These are phyloP conservation scores for Rhimphoctona megacephalus DNA, from an alignment of 2,888 invertebrate species.

Conservation along the genomic window DNA sequence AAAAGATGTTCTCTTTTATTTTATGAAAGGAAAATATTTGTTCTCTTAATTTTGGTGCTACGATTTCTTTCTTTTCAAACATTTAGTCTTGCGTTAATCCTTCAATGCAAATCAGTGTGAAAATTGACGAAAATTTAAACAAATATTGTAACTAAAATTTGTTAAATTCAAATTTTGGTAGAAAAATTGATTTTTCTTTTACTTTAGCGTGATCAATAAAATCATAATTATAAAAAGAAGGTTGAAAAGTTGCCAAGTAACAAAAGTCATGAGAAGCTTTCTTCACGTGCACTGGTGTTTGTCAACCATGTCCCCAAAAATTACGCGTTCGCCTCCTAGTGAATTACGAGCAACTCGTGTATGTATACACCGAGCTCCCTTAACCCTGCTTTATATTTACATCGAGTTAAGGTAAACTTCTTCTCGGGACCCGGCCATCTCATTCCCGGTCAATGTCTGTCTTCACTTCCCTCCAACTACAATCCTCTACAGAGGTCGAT, in stretches of 20 bases:
- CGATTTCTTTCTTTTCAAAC: neutral
- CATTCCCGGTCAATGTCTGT: constrained; percentile 83
- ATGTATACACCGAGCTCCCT: constrained; percentile 31
- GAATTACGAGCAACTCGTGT: constrained; percentile 32
- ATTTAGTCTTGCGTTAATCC: no score
- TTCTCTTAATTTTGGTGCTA: neutral
- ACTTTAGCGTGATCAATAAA: neutral
- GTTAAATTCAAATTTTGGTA: neutral
- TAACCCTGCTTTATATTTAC: constrained; percentile 79
- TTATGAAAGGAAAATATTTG: neutral
- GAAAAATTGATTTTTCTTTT: neutral
- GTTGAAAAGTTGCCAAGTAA: neutral
- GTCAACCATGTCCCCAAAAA: constrained; percentile 10
- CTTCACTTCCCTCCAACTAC: constrained; percentile 74
- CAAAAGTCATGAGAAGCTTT: neutral
- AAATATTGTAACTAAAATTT: neutral
- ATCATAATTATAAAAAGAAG: neutral
- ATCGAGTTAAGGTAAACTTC: constrained; percentile 81
- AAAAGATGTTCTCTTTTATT: neutral
- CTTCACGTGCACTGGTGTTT: neutral
- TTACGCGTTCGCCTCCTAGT: neutral
- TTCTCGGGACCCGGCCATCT: constrained; percentile 73
- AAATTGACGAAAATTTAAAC: neutral
- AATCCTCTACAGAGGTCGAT: constrained; percentile 67
- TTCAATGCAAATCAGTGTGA: neutral